Evolutionary conservation across 2,888 invertebrate genomes (phyloP), one percentile per base, ranked within the genome.

Genomic region (Nomada ferruginata): DNA sequence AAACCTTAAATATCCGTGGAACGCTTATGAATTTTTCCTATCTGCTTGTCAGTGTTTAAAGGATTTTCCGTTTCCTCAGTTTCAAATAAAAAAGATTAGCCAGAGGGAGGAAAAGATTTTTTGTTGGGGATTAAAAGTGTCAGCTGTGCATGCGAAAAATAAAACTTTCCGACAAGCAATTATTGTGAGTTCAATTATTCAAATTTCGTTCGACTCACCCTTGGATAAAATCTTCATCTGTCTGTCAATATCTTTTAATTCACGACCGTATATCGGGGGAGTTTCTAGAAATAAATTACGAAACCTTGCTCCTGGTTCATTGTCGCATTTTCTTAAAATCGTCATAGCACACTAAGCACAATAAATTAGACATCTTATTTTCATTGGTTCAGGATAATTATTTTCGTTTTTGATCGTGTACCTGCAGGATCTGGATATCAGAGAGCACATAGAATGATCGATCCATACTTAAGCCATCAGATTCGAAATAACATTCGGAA

Each of bases 361-460:
- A 65, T 5, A 60, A 52, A 63, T n/a, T 18, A 20, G 15, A n/a
- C 61, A 13, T 10, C 10, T 47, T 3, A 3, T 47, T 47, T 47
- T 1, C 15, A 11, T 15, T 10, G 47, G 47, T 13, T 13, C 26
- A 26, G 4, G 20, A 57, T 26, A 57, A 57, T 47, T 47, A 1
- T 2, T 23, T 26, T 26, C 18, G 0, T 23, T 2, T 18, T 13
- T 5, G 23, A 10, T 13, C 20, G 29, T 10, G 53, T 74, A 87
- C 85, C 80, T 76, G 73, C 18, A 86, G 4, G 20, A 86, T 59
- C 60, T 86, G 60, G 10, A 70, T 44, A 26, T 86, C 87, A 7
- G 66, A 63, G 52, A 87, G 23, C 20, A 29, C 9, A 10, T 57
- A 47, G 9, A 20, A 7, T 18, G 77, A 74, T 20, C 59, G 36